Base-by-base conservation (phyloP, 1,140 invertebrate genomes). In the Anastrepha ludens region DNA sequence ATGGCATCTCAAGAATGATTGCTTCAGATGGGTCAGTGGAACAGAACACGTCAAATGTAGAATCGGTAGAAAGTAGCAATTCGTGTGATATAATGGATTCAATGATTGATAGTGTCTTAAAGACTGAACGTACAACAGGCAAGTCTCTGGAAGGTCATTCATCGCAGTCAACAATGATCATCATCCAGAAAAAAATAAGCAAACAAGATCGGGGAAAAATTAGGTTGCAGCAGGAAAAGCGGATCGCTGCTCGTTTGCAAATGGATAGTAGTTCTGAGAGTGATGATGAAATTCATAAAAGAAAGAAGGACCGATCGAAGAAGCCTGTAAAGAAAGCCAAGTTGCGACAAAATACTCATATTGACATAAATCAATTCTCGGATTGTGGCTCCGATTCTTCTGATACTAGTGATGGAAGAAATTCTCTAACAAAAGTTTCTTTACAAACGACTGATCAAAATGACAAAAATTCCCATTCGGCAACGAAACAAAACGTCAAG, bases 161-260 rank as follows among this genome's bases (percentile, higher is more conserved):
- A 1, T 86, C 85, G 2, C 85, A 86, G 41, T 86, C 85, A 41
- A 20, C 41, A 41, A 70, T n/a, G 2, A 8, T 67, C 5, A 8
- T 55, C 41, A 86, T n/a, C 4, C 91, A 92, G 11, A 92, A 92
- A 85, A 92, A 92, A 55, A 87, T 92, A 1, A 91, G 91, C 78
- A 92, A 92, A 58, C 62, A 89, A 70, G 91, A 92, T 44, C 89
- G 92, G 0, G 92, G 92, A 47, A 93, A 93, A 87, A 92, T 91
- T 74, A 90, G 92, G 7, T 50, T 89, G 58, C 89, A 91, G 50
- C 91, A 92, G 62, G 92, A 93, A 88, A 89, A 92, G 39, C 86
- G 92, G 7, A 90, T 93, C 7, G 91, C 92, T 0, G 92, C 92
- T 5, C 88, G 92, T 0, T 58, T 93, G 20, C 90, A 90, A 3